phyloP scores from a whole-genome alignment of 2,888 invertebrate genomes.

The Shargacucullia verbasci region DNA sequence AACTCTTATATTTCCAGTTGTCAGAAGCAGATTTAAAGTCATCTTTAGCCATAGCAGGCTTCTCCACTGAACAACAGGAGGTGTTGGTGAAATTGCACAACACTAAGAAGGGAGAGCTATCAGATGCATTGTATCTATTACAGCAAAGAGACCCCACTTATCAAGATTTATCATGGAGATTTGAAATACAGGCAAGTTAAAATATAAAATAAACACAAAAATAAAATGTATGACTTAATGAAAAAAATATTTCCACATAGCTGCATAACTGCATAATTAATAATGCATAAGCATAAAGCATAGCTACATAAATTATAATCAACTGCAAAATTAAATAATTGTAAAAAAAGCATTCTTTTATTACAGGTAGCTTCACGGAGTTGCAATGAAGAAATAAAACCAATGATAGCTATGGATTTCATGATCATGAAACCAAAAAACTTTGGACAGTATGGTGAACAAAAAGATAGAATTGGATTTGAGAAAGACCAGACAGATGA shows the following conservation, averaged over 20 bases:
- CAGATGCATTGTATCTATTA: constrained; percentile 82
- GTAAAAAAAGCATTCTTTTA: too few relatives aligned
- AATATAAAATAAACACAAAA: neutral
- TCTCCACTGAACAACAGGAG: constrained; percentile 89
- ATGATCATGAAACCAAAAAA: constrained; percentile 76
- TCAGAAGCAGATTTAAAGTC: constrained; percentile 81
- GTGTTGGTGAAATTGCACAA: constrained; percentile 90
- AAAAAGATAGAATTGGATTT: constrained; percentile 33
- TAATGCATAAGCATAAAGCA: too few relatives aligned
- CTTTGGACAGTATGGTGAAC: constrained; percentile 64
- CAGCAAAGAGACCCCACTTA: constrained; percentile 78
- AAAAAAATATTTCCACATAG: too few relatives aligned
- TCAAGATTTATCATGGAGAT: constrained; percentile 82
- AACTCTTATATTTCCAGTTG: constrained; percentile 64
- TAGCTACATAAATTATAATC: too few relatives aligned
- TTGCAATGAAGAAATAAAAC: constrained; percentile 72
- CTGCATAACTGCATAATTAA: too few relatives aligned
- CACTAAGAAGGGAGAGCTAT: constrained; percentile 87
- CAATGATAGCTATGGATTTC: constrained; percentile 80
- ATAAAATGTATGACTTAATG: too few relatives aligned
- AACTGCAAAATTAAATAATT: too few relatives aligned
- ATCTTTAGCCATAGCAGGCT: constrained; percentile 87
- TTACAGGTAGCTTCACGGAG: constrained; percentile 76
- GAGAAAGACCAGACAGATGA: constrained; percentile 36
- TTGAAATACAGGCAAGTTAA: constrained; percentile 79